phyloP scores from a whole-genome alignment of 1,140 invertebrate genomes.

The Mactra quadrangularis region DNA sequence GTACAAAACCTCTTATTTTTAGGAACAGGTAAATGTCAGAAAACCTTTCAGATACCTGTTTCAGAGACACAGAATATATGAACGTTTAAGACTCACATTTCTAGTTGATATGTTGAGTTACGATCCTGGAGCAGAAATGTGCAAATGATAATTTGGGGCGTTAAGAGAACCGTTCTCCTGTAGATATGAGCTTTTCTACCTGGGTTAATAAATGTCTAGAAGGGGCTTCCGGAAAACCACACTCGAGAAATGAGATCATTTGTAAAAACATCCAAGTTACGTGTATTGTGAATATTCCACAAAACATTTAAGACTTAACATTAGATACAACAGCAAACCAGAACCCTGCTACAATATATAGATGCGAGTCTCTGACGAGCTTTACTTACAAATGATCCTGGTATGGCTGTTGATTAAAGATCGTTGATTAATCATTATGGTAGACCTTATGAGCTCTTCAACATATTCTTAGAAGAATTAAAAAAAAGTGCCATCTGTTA shows the following conservation, averaged over 20 bases:
- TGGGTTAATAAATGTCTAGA: constrained; percentile 37
- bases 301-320: constrained; percentile 59
- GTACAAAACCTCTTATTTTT: background rate
- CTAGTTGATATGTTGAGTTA: constrained; percentile 45
- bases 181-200: constrained; percentile 41
- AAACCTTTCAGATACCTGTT: constrained; percentile 3
- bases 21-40: background rate
- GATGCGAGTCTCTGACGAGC: constrained; percentile 32
- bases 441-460: no score
- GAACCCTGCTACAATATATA: constrained; percentile 52
- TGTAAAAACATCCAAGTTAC: constrained; percentile 1
- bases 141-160: constrained; percentile 59
- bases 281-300: constrained; percentile 50
- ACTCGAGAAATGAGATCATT: constrained; percentile 64
- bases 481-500: no score
- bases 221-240: constrained; percentile 51
- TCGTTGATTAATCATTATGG: no score
- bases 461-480: no score
- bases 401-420: no score
- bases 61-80: background rate
- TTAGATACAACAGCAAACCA: constrained; percentile 47
- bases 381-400: no score
- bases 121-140: constrained; percentile 53
- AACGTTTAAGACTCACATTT: background rate
- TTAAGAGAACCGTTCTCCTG: constrained; percentile 39